Conservation (phyloP, 2,888 invertebrate genomes). For the Invenusta paracnida region DNA sequence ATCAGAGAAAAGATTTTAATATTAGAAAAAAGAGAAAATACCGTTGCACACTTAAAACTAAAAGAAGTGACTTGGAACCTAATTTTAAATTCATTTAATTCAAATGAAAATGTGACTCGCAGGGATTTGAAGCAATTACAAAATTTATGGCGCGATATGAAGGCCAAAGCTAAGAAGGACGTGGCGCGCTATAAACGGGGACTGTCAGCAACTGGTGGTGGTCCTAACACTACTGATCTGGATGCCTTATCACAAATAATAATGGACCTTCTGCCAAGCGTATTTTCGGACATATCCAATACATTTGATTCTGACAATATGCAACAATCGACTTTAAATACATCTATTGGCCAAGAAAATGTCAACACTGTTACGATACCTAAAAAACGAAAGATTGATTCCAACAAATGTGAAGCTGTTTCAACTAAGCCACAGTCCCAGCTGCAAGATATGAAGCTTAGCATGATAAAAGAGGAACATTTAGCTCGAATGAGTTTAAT, state of each 20-base stretch:
- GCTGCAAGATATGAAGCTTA: conserved; percentile 23
- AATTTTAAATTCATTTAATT: conserved; percentile 10
- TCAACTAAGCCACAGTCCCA: conserved; percentile 18
- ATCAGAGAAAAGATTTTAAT: conserved; percentile 14
- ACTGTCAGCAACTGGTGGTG: conserved; percentile 26
- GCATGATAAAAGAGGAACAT: conserved; percentile 29
- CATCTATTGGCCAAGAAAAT: conserved; percentile 27
- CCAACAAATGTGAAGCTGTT: not conserved
- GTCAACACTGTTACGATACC: conserved; percentile 18
- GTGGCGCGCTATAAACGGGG: conserved; percentile 6
- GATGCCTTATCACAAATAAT: conserved; percentile 25
- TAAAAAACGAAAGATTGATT: conserved; percentile 16
- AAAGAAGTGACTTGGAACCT: conserved; percentile 29
- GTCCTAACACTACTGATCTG: conserved; percentile 25
- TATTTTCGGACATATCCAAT: conserved; percentile 27
- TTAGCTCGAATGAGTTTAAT: conserved; percentile 27
- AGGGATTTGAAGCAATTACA: conserved; percentile 27
- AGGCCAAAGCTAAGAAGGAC: conserved; percentile 12
- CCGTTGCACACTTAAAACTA: conserved; percentile 18
- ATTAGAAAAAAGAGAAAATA: conserved; percentile 29
- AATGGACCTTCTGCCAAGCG: conserved; percentile 25
- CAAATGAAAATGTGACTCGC: conserved; percentile 22
- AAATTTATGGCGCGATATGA: not conserved
- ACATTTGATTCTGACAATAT: conserved; percentile 29
- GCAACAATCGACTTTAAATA: conserved; percentile 21